Evolutionary conservation across 1,140 invertebrate species (phyloP).

Genomic region (Lamellibrachia luymesi): DNA sequence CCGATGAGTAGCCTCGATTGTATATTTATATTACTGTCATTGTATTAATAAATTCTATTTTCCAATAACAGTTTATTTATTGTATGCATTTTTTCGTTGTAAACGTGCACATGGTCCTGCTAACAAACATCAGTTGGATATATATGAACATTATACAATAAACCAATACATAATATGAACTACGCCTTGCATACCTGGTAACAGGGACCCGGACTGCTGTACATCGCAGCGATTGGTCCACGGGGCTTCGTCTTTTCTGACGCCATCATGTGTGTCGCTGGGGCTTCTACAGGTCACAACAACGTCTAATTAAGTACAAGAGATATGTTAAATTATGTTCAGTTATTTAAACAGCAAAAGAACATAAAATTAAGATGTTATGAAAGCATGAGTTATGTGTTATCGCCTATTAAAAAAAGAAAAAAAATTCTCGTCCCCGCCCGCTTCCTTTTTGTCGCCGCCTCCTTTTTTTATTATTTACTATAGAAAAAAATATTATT

Average conservation of each 20-base stretch:
- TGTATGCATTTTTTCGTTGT: no score
- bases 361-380: not conserved
- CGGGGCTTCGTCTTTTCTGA: conserved; percentile 57
- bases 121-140: no score
- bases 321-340: not conserved
- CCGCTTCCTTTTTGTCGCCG: no score
- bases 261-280: not conserved
- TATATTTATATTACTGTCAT: no score
- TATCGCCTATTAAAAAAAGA: not conserved
- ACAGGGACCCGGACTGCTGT: conserved; percentile 75
- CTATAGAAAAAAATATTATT: no score
- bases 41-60: no score
- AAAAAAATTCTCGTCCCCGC: no score
- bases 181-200: conserved; percentile 10
- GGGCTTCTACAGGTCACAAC: not conserved
- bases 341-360: not conserved
- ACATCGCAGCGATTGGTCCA: conserved; percentile 85
- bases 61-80: no score
- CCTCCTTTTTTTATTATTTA: no score
- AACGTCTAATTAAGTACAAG: not conserved
- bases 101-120: no score
- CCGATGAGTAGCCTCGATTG: no score
- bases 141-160: not conserved
- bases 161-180: not conserved
- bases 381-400: not conserved